These are phyloP conservation scores for Phalanger gymnotis DNA, from an alignment of 2,797 vertebrate genomes.

Conservation along the genomic window DNA sequence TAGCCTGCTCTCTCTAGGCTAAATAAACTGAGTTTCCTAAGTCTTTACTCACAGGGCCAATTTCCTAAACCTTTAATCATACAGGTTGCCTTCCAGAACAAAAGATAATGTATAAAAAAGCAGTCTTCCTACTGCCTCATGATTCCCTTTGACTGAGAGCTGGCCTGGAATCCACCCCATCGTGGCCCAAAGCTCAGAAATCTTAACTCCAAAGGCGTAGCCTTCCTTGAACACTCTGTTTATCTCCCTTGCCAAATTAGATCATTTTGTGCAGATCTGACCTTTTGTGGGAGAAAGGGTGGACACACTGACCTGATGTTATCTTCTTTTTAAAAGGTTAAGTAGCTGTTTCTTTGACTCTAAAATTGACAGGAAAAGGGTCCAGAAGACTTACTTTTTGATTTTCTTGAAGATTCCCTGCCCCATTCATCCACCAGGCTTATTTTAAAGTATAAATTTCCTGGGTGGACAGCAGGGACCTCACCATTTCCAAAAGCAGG, in stretches of 20 bases:
- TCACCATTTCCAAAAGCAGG: not conserved
- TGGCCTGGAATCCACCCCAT: conserved; percentile 38
- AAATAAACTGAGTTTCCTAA: conserved; percentile 60
- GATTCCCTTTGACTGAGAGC: conserved; percentile 1
- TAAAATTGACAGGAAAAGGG: conserved; percentile 1
- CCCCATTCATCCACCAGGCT: not conserved
- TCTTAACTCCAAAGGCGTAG: conserved; percentile 28
- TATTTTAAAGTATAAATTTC: not conserved
- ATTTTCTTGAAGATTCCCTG: not conserved
- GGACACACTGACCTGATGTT: not conserved
- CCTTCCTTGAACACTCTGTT: conserved; percentile 23
- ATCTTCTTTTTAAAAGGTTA: not conserved
- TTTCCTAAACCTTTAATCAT: conserved; percentile 65
- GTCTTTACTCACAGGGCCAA: conserved; percentile 37
- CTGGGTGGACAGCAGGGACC: not conserved
- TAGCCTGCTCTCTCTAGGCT: conserved; percentile 40
- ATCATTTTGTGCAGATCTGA: conserved; percentile 1
- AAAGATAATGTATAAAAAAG: conserved; percentile 4
- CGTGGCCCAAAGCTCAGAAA: not conserved
- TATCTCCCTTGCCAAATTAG: not conserved
- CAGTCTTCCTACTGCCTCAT: not conserved
- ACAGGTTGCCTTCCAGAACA: conserved; percentile 34
- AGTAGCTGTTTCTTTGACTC: not conserved
- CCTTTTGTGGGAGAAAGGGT: not conserved
- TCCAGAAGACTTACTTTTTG: not conserved